phyloP scores from a whole-genome alignment of 2,888 invertebrate genomes.

The Xylota sylvarum region DNA sequence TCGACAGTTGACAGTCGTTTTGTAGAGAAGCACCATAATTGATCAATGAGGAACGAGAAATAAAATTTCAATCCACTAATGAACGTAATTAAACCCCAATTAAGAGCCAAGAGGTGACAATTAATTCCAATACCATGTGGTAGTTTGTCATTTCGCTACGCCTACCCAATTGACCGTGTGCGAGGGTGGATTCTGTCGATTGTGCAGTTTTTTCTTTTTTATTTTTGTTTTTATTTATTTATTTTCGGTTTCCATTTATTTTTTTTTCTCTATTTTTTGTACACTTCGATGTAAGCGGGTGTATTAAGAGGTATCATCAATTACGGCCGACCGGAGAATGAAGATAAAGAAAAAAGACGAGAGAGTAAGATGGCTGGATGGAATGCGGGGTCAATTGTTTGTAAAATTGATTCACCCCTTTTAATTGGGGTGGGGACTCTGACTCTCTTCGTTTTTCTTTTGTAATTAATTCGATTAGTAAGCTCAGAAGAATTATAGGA shows the following conservation, averaged over 20 bases:
- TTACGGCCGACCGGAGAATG: neutral
- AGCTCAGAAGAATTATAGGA: constrained; percentile 15
- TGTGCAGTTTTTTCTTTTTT: neutral
- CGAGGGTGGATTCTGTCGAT: neutral
- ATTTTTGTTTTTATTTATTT: constrained; percentile 4
- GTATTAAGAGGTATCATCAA: constrained; percentile 18
- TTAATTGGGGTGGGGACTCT: constrained; percentile 49
- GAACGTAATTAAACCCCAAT: constrained; percentile 60
- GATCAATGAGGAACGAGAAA: constrained; percentile 29
- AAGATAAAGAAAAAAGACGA: neutral
- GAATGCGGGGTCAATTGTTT: constrained; percentile 64
- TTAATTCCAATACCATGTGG: constrained; percentile 37
- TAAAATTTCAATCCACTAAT: constrained; percentile 35
- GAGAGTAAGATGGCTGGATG: constrained; percentile 3
- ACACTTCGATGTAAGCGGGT: constrained; percentile 4
- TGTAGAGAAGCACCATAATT: constrained; percentile 6
- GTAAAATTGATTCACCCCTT: constrained; percentile 60
- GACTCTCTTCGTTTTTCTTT: constrained; percentile 4
- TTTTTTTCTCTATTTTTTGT: too few species aligned
- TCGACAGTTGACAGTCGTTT: neutral
- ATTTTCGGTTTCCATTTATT: constrained; percentile 2
- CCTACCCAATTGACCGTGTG: constrained; percentile 24
- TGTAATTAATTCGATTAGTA: constrained; percentile 58
- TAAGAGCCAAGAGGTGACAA: constrained; percentile 45
- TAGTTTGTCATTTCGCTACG: constrained; percentile 35